Percentiles rank a stretch among this genome's conserved stretches.
Conservation (phyloP, 2,888 invertebrate species). For the Anthrax anthrax region DNA sequence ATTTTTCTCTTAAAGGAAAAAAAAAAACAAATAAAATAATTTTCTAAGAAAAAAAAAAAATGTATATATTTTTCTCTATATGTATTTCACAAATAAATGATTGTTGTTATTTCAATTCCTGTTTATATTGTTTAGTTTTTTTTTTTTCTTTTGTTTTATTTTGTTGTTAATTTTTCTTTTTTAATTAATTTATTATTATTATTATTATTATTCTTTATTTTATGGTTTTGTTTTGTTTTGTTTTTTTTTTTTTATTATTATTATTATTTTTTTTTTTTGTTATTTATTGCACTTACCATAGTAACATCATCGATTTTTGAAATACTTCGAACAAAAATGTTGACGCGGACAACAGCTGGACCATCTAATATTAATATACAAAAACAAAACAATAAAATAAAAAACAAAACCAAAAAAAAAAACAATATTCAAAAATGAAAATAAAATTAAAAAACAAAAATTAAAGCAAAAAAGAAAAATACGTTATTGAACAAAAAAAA, state of each 20-base stretch:
- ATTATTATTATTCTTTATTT: conserved; percentile 7
- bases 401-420: neutral
- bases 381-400: conserved; percentile 6
- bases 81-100: too few species aligned
- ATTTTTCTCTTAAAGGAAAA: too few species aligned
- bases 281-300: conserved; percentile 68
- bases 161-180: conserved; percentile 3
- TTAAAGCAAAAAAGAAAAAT: too few species aligned
- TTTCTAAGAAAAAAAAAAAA: too few species aligned
- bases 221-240: conserved; percentile 9
- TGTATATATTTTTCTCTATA: too few species aligned
- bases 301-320: conserved; percentile 98
- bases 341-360: conserved; percentile 90
- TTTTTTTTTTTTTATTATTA: conserved; percentile 1
- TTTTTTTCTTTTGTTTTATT: conserved; percentile 10
- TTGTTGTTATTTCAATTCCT: too few species aligned
- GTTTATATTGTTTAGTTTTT: too few species aligned
- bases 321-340: conserved; percentile 98
- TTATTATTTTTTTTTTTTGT: conserved; percentile 3
- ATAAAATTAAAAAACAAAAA: too few species aligned
- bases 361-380: conserved; percentile 51
- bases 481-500: too few species aligned
- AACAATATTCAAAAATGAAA: neutral
- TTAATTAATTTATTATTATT: conserved; percentile 6
- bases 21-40: too few species aligned